Percentiles rank a stretch among this genome's conserved stretches.
phyloP scores from a whole-genome alignment of 1,140 invertebrate genomes.

The Papilio glaucus region DNA sequence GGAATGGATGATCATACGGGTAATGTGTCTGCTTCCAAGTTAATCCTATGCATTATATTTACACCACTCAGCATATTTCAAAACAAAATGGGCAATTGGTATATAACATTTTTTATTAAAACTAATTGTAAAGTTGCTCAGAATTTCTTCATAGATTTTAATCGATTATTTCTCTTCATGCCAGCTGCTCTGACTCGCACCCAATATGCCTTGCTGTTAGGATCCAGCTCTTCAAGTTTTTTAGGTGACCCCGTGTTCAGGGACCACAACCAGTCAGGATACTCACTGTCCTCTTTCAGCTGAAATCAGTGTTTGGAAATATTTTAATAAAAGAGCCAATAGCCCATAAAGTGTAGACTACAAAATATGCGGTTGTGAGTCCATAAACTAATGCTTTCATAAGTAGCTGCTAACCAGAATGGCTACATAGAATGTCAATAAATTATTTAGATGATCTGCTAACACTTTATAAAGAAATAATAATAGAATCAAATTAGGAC shows the following conservation, averaged over 20 bases:
- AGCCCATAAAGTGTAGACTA: no score
- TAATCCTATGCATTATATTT: no score
- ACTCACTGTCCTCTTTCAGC: conserved; percentile 93
- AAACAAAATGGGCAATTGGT: neutral
- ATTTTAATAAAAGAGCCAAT: no score
- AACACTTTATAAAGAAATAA: no score
- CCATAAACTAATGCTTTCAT: no score
- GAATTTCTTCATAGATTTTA: conserved; percentile 83
- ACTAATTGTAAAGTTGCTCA: conserved; percentile 35
- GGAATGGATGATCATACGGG: no score
- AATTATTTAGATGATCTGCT: no score
- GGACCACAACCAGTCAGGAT: conserved; percentile 96
- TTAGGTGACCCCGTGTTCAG: conserved; percentile 86
- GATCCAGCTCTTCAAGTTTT: conserved; percentile 90
- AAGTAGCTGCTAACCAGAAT: no score
- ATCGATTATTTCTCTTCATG: conserved; percentile 85
- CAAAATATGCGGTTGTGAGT: no score
- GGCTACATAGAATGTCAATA: no score
- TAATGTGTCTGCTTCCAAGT: no score
- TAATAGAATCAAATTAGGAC: no score
- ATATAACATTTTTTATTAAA: neutral
- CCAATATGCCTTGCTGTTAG: conserved; percentile 93
- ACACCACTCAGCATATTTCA: neutral
- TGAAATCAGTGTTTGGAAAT: conserved; percentile 47
- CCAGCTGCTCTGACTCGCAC: conserved; percentile 85